A percentile compares a stretch with the other conserved stretches of the same genome.
Evolutionary conservation across 2,797 vertebrate genomes (phyloP).

Genomic region (Furcifer pardalis): DNA sequence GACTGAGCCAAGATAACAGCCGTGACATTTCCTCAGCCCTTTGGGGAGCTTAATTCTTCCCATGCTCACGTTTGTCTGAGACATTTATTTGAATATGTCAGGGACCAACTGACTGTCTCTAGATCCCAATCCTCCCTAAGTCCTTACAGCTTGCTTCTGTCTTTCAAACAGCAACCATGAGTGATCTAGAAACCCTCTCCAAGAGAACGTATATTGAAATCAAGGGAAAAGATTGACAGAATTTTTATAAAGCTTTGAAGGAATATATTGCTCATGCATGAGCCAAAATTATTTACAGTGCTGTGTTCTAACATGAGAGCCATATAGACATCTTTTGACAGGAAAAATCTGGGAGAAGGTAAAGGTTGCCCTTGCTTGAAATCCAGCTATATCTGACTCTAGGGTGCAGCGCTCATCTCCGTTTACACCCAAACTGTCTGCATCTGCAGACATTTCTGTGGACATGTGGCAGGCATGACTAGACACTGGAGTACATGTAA

Average conservation of each 20-base stretch:
- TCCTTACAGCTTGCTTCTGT: neutral
- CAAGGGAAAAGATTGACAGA: neutral
- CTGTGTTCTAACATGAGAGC: neutral
- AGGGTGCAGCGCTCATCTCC: no score
- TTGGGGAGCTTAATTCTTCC: neutral
- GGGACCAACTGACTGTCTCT: neutral
- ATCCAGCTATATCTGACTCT: no score
- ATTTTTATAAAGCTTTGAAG: neutral
- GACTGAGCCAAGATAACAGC: neutral
- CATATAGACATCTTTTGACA: neutral
- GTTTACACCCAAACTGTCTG: no score
- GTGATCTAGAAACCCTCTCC: neutral
- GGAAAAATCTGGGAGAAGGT: neutral
- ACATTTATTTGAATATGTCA: neutral
- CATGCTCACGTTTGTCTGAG: neutral
- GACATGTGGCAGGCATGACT: no score
- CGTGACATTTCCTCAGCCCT: neutral
- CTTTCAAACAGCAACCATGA: neutral
- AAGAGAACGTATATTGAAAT: neutral
- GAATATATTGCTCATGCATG: neutral
- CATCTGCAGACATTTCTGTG: no score
- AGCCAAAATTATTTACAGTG: neutral
- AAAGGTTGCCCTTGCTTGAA: no score
- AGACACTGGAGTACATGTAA: no score
- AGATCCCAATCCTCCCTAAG: neutral